Base-by-base conservation (phyloP, 2,888 invertebrate genomes). In the Orgyia antiqua region DNA sequence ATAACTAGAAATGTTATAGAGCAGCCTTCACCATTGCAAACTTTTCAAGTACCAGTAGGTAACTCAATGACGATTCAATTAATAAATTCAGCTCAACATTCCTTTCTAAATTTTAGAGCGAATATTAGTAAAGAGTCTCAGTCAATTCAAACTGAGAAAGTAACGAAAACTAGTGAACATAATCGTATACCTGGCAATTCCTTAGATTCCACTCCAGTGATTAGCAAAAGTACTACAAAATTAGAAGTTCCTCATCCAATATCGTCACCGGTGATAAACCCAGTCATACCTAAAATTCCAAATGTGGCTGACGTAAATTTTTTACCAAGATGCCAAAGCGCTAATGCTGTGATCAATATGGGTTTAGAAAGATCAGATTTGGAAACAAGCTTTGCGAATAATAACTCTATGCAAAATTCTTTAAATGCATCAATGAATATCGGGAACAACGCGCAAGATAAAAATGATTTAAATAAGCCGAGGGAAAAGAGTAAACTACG, bases 181-280 rank as follows among this genome's bases (percentile, higher is more conserved):
- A 73, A 65, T 30, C 63, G 80, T 26, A 50, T 64, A 0, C 62
- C 70, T 13, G 71, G 63, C 40, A 71, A 53, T 32, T 62, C 70
- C 40, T 42, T 70, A 0, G 83, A 83, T 10, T 38, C 65, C 0
- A 46, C 69, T 1, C 74, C 80, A 11, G 71, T 76, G 1, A 70
- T 80, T 10, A 79, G 77, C 38, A 82, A 79, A 53, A 62, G 51
- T 28, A 64, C 73, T 1, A 79, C 82, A 0, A 87, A 87, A 51
- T 42, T 87, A 32, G 86, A 86, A 68, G 82, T 86, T 15, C 86
- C 87, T 12, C 79, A 83, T 52, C 86, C 87, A 0, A 87, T 86
- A 33, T 76, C 86, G 0, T 87, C 87, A 0, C 87, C 87, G 2
- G 82, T 83, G 8, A 79, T 86, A 33, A 86, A 70, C 39, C 80